Percentiles rank a stretch among this genome's conserved stretches.
These are phyloP conservation scores for Operophtera brumata DNA, from an alignment of 2,888 invertebrate genomes.

Conservation along the genomic window DNA sequence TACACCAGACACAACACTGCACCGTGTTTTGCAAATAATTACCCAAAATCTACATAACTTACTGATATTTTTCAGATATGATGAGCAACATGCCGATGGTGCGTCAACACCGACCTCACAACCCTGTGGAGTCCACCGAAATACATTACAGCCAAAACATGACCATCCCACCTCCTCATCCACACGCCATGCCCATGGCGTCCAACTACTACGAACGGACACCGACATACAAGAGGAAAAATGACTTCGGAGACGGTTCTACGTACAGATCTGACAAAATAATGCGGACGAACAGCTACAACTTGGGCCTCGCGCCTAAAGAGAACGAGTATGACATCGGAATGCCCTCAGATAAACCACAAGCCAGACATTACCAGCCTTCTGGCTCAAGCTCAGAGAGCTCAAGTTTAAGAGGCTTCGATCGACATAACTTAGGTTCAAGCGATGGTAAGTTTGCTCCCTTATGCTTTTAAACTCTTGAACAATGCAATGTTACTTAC, in stretches of 20 bases:
- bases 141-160: conserved; percentile 64
- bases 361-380: conserved; percentile 54
- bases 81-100: conserved; percentile 63
- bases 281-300: conserved; percentile 62
- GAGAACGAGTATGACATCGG: conserved; percentile 55
- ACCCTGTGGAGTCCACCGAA: conserved; percentile 67
- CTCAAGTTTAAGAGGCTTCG: conserved; percentile 58
- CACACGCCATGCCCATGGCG: conserved; percentile 57
- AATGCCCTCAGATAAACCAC: conserved; percentile 55
- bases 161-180: conserved; percentile 48
- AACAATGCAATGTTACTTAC: conserved; percentile 6
- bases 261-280: conserved; percentile 69
- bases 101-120: conserved; percentile 60
- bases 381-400: conserved; percentile 59
- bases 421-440: conserved; percentile 66
- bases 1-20: too few relatives aligned
- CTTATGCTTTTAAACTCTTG: conserved; percentile 34
- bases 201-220: conserved; percentile 66
- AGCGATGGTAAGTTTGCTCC: conserved; percentile 66
- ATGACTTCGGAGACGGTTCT: conserved; percentile 65
- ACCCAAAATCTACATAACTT: not conserved
- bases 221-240: conserved; percentile 66
- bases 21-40: not conserved
- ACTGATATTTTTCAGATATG: conserved; percentile 54
- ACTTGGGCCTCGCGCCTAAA: conserved; percentile 53